These are phyloP conservation scores for Danio albolineatus DNA, from an alignment of 2,797 vertebrate species.

Conservation along the genomic window DNA sequence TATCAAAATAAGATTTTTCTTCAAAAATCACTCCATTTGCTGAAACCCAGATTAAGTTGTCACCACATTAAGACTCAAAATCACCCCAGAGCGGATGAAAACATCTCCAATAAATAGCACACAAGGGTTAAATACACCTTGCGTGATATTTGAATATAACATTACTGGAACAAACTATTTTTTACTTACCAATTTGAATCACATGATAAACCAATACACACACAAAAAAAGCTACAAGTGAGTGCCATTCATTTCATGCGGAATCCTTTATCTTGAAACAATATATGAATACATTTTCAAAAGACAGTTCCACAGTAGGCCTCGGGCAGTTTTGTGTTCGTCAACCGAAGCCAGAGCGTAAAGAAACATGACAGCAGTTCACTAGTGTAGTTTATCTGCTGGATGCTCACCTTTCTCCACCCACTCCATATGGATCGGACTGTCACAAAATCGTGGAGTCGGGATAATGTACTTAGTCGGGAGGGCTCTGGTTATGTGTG, in stretches of 20 bases:
- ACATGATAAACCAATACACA: neutral
- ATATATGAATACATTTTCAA: neutral
- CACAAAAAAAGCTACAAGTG: too few relatives aligned
- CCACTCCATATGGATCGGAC: constrained; percentile 46
- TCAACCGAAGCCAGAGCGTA: neutral
- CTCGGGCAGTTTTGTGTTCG: neutral
- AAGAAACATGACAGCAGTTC: constrained; percentile 22
- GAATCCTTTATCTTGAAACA: neutral
- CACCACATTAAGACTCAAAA: too few relatives aligned
- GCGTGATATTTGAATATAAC: too few relatives aligned
- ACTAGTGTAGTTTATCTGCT: constrained; percentile 29
- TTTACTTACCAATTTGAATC: too few relatives aligned
- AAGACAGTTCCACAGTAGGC: neutral
- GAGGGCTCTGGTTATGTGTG: constrained; percentile 40
- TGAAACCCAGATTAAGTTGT: too few relatives aligned
- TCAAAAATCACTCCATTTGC: too few relatives aligned
- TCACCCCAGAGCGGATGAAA: too few relatives aligned
- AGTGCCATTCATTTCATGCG: too few relatives aligned
- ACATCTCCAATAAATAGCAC: too few relatives aligned
- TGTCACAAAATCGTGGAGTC: constrained; percentile 40
- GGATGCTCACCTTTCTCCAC: constrained; percentile 22
- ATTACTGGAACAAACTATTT: too few relatives aligned
- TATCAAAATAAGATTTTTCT: too few relatives aligned
- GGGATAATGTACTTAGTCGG: constrained; percentile 44
- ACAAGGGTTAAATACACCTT: too few relatives aligned